Evolutionary conservation across 2,888 invertebrate species (phyloP), one percentile per base, ranked within the genome.

Genomic region (Acleris holmiana): DNA sequence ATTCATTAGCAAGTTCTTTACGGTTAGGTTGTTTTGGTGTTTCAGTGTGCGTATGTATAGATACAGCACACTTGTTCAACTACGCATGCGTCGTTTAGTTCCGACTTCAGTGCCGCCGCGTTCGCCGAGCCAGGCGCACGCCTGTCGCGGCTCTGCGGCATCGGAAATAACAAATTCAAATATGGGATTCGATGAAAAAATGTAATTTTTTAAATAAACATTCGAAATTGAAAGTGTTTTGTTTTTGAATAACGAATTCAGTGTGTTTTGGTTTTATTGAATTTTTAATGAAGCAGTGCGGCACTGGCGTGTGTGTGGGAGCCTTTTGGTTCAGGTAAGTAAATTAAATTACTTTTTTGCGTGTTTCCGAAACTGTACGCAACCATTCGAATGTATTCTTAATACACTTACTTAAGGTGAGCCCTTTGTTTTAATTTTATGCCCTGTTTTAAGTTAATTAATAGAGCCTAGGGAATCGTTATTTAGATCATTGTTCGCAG

Each of bases 1-100:
- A 69, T 75, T 41, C 64, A 57, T 59, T 66, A 67, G 44, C 41
- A 35, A 13, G 46, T 19, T 51, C 1, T 0, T 23, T 58, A 61
- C 67, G 68, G 73, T 82, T 80, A 78, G 82, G 84, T 88, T 84
- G 83, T 86, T 88, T 86, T 84, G 83, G 83, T 83, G 83, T 83
- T 84, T 82, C 84, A 87, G 88, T 85, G 83, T 84, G 68, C 59
- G 68, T 68, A 69, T 61, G 69, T 75, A 73, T 76, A 71, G 71
- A 70, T 67, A 72, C 64, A 58, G 66, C 67, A 70, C 72, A 74
- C 75, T 75, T 69, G 74, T 74, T 68, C 67, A 54, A 73, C 58
- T 53, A 76, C 90, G 91, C 91, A 86, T 86, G 91, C 89, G 90
- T 75, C 70, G 70, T 67, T 67, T 71, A 70, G 67, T 67, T 72